Conservation (phyloP, 2,797 vertebrate genomes). For the Myripristis murdjan region DNA sequence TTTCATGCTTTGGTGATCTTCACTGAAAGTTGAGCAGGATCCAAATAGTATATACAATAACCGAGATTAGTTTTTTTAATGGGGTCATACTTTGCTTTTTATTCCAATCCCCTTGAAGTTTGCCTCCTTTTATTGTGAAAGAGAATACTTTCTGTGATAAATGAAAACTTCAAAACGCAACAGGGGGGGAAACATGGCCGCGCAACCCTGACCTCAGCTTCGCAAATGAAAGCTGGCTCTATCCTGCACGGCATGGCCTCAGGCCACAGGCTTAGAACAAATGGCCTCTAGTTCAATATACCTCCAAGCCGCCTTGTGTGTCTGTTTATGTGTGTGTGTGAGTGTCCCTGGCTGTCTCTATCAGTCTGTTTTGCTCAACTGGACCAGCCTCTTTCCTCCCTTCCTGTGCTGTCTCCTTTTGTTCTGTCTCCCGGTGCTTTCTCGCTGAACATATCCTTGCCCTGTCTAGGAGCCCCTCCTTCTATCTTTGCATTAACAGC, state of each 20-base stretch:
- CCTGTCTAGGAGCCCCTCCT: not conserved
- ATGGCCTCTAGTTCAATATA: constrained; percentile 68
- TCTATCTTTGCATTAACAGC: constrained; percentile 57
- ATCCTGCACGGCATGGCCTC: constrained; percentile 53
- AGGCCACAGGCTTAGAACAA: constrained; percentile 64
- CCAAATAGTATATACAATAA: constrained; percentile 50
- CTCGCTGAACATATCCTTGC: constrained; percentile 34
- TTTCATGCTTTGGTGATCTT: constrained; percentile 65
- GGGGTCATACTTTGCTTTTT: constrained; percentile 58
- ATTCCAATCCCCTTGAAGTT: constrained; percentile 54
- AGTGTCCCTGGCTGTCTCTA: constrained; percentile 48
- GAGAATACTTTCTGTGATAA: constrained; percentile 57
- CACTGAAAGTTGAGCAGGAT: constrained; percentile 51
- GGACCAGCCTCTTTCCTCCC: constrained; percentile 45
- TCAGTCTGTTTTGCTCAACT: constrained; percentile 60
- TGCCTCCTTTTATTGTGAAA: constrained; percentile 37
- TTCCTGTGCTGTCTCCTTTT: constrained; percentile 17
- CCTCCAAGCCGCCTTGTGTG: constrained; percentile 49
- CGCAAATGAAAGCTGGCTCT: constrained; percentile 68
- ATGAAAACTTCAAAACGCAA: constrained; percentile 73
- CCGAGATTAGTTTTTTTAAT: constrained; percentile 44
- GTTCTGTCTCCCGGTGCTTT: not conserved
- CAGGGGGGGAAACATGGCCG: constrained; percentile 41
- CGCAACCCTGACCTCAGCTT: constrained; percentile 46
- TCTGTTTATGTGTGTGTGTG: constrained; percentile 15